Evolutionary conservation across 1,140 invertebrate genomes (phyloP).

Genomic region (Drosophila melanogaster): DNA sequence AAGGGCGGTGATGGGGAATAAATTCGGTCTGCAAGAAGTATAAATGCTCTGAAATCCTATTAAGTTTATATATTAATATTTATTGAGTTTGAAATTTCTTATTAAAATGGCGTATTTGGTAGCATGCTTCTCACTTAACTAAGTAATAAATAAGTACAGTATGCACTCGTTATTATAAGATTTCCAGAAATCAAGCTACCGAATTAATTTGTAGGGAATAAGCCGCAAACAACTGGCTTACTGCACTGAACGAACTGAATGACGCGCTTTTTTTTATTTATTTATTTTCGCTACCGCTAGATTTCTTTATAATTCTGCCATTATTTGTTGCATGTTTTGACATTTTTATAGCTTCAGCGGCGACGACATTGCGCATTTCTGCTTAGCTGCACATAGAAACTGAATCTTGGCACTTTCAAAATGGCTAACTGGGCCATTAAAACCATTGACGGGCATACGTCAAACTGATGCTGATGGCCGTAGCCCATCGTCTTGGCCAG

Average conservation of each 20-base stretch:
- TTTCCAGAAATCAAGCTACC: neutral
- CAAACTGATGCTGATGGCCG: conserved; percentile 74
- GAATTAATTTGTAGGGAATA: neutral
- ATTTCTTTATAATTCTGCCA: conserved; percentile 68
- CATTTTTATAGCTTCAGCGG: conserved; percentile 75
- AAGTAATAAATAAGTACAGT: neutral
- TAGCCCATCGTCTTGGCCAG: conserved; percentile 12
- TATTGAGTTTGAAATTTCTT: neutral
- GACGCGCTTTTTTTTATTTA: conserved; percentile 2
- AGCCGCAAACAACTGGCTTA: neutral
- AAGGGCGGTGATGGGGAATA: neutral
- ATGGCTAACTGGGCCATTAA: conserved; percentile 44
- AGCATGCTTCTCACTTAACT: too few relatives aligned
- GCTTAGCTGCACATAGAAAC: conserved; percentile 61
- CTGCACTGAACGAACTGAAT: neutral
- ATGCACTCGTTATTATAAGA: neutral
- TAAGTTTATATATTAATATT: neutral
- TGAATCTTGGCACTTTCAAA: conserved; percentile 36
- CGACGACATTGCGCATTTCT: conserved; percentile 65
- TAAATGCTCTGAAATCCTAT: neutral
- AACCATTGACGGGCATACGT: conserved; percentile 62
- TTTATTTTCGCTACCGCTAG: conserved; percentile 35
- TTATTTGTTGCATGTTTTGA: conserved; percentile 66
- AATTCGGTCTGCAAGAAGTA: neutral
- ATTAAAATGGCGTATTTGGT: too few relatives aligned